Evolutionary conservation across 1,140 invertebrate species (phyloP).

Genomic region (Microplitis mediator): DNA sequence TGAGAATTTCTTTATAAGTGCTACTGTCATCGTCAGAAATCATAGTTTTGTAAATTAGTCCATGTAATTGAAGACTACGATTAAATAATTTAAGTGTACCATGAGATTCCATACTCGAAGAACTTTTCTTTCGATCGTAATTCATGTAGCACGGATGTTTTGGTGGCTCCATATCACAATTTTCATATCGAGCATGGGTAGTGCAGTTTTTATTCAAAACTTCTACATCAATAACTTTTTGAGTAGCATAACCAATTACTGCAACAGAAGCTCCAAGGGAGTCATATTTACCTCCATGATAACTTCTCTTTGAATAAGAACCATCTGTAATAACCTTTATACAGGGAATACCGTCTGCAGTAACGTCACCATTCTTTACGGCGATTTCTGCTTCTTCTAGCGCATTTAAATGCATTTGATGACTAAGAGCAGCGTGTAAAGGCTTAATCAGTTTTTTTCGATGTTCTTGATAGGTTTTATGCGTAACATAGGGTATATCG

Average conservation of each 20-base stretch:
- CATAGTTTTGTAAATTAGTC: no score
- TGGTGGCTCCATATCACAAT: conserved; percentile 2
- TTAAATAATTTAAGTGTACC: no score
- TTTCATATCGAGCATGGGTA: conserved; percentile 16
- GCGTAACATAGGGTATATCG: conserved; percentile 33
- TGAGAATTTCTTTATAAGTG: no score
- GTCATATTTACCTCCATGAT: conserved; percentile 39
- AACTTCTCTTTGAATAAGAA: conserved; percentile 47
- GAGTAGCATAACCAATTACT: conserved; percentile 43
- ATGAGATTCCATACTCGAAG: no score
- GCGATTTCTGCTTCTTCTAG: conserved; percentile 41
- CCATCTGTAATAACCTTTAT: conserved; percentile 50
- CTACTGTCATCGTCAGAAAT: no score
- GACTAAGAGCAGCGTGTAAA: conserved; percentile 29
- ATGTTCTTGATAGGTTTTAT: conserved; percentile 26
- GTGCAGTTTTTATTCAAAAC: conserved; percentile 53
- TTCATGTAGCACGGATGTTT: conserved; percentile 48
- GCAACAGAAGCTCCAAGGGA: conserved; percentile 44
- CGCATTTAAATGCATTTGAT: conserved; percentile 16
- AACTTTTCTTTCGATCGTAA: conserved; percentile 28
- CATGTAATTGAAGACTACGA: no score
- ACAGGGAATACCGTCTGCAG: conserved; percentile 42
- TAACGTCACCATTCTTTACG: conserved; percentile 39
- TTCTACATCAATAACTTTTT: conserved; percentile 48
- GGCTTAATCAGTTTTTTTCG: conserved; percentile 26